Evolutionary conservation across 2,888 invertebrate genomes (phyloP), one percentile per base, ranked within the genome.

Genomic region (Xanthorhoe spadicearia): DNA sequence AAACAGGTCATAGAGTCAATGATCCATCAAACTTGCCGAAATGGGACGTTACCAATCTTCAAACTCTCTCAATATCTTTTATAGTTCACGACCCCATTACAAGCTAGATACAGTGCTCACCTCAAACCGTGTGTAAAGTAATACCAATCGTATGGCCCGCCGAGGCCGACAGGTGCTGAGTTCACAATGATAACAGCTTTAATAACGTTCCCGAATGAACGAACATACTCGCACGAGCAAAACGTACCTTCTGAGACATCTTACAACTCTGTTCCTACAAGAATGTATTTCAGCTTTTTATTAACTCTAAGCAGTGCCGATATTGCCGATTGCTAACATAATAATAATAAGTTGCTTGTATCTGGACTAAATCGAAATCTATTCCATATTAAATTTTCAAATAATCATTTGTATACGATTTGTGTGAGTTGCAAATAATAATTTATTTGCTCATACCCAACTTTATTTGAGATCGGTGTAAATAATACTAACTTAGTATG

Each of bases 121-220:
- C 54, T 54, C 58, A 59, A 57, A 62, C 58, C 51, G 46, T 50
- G 17, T 65, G 23, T 46, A 57, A 68, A 61, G 55, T 61, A 49
- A 68, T 69, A 69, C 64, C 69, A 64, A 66, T 68, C 10, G 32
- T 53, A 64, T 59, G 61, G 55, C 62, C 66, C 61, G 52, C 65
- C 23, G 43, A 64, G 61, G 70, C 68, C 32, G 62, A 35, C 63
- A 72, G 64, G 70, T 66, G 64, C 35, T 38, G 64, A 64, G 53
- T 50, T 62, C 15, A 49, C 62, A 61, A 65, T 69, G 66, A 56
- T 61, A 61, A 65, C 60, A 60, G 58, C 53, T 61, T 64, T 57
- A 66, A 62, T 63, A 69, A 69, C 65, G 63, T 71, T 63, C 54
- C 60, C 61, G 48, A 23, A 32, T 53, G 53, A 61, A 54, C 53